Evolutionary conservation across 2,113 vertebrate genomes (phyloP), one percentile per base, ranked within the genome.

Genomic region (Lonchura striata): DNA sequence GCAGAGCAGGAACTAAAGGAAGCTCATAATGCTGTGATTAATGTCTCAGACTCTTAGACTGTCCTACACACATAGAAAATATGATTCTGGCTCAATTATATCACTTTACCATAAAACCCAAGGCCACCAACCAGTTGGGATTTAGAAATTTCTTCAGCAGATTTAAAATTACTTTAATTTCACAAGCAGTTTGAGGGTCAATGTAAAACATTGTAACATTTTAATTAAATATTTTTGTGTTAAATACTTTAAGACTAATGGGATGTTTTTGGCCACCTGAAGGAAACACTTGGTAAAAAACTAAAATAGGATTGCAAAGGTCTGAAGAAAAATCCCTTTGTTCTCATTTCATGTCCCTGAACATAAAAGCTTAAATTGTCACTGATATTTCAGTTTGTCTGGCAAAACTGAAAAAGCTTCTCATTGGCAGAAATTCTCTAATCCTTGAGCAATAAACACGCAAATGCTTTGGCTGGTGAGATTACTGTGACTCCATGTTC

Each of bases 21-120:
- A 6, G 1, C 23, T 59, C 20, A 25, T 0, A 23, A n/a, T 3
- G 15, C n/a, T 15, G 18, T 1, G 8, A 44, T 14, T n/a, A 15
- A 59, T 64, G 64, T 76, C 39, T 41, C 52, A 12, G 61, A 39
- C 16, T 50, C 49, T 56, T 46, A 74, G 13, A 18, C 22, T 25
- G 7, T 31, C 24, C 23, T 35, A 35, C 13, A 52, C 24, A 60
- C 19, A 33, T 0, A 39, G 39, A 59, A 68, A 76, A 68, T 10
- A 30, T 0, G 0, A 54, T 22, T 76, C 87, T 76, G 44, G 24
- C 24, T 80, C 57, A 30, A 9, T 39, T 66, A 15, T 6, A 6
- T 27, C 31, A 63, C 18, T 20, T 85, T 28, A 42, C 20, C 5
- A 39, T 70, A 71, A 69, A 66, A 2, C 5, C 24, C 22, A 47